Evolutionary conservation across 1,140 invertebrate genomes (phyloP).

Genomic region (Cataglyphis hispanica): DNA sequence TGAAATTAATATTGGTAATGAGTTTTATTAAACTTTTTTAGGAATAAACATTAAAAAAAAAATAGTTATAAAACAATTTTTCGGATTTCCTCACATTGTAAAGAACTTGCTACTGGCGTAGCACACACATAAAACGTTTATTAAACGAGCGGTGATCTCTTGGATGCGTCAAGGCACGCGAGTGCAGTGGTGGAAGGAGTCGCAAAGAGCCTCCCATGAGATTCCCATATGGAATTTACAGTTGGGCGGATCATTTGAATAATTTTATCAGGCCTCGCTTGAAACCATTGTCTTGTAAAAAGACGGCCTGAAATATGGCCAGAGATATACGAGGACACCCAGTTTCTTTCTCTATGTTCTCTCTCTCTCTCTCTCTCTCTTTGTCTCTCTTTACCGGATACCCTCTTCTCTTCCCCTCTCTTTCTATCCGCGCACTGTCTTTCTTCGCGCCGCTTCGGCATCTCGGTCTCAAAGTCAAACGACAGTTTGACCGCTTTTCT

Average conservation of each 20-base stretch:
- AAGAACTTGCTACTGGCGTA: no score
- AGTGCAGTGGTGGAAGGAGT: neutral
- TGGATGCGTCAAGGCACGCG: constrained; percentile 1
- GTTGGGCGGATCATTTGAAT: constrained; percentile 78
- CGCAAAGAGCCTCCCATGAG: constrained; percentile 54
- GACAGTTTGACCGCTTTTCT: constrained; percentile 68
- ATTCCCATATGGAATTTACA: constrained; percentile 78
- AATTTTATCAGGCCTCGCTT: constrained; percentile 81
- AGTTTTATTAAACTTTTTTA: neutral
- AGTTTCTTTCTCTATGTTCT: constrained; percentile 12
- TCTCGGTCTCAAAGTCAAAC: constrained; percentile 63
- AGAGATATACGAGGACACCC: constrained; percentile 76
- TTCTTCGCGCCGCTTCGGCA: constrained; percentile 54
- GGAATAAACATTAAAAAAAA: neutral
- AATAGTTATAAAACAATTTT: neutral
- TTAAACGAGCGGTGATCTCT: constrained; percentile 6
- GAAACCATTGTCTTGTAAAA: constrained; percentile 84
- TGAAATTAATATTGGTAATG: neutral
- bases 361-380: neutral
- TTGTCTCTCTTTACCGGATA: neutral
- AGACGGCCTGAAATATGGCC: constrained; percentile 80
- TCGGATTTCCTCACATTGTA: no score
- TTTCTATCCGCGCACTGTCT: constrained; percentile 1
- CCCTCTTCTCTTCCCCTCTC: constrained; percentile 14
- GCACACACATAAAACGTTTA: neutral